Evolutionary conservation across 1,140 invertebrate genomes (phyloP).

Genomic region (Drosophila parvula): DNA sequence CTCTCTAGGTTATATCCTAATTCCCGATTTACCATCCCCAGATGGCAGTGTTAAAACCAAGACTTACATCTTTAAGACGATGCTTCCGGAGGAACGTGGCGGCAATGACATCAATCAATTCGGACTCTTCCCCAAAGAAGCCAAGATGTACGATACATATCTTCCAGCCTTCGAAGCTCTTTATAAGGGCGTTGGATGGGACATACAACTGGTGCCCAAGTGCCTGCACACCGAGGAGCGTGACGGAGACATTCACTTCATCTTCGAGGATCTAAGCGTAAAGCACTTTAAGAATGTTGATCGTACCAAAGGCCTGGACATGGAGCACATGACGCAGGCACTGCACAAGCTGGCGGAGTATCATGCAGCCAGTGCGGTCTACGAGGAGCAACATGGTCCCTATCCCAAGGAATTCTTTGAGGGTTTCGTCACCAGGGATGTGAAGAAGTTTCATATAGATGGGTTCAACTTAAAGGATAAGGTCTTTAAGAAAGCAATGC

Average conservation of each 20-base stretch:
- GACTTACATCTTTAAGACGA: conserved; percentile 62
- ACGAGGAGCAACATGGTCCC: conserved; percentile 55
- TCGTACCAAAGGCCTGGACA: conserved; percentile 85
- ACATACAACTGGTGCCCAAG: conserved; percentile 62
- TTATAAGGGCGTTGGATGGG: conserved; percentile 55
- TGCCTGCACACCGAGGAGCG: conserved; percentile 58
- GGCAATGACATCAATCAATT: conserved; percentile 36
- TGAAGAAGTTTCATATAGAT: conserved; percentile 27
- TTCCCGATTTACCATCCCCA: background rate
- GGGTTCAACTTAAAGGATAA: conserved; percentile 19
- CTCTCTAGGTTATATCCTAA: too few relatives aligned
- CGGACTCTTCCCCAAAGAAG: conserved; percentile 54
- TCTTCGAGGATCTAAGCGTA: conserved; percentile 63
- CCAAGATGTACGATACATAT: conserved; percentile 53
- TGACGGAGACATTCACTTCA: conserved; percentile 54
- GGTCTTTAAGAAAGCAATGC: conserved; percentile 59
- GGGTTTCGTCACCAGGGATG: conserved; percentile 46
- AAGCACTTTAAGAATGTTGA: conserved; percentile 72
- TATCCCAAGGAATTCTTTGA: conserved; percentile 61
- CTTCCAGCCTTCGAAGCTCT: conserved; percentile 52
- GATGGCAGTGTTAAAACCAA: conserved; percentile 51
- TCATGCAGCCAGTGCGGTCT: conserved; percentile 85
- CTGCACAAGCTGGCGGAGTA: conserved; percentile 85
- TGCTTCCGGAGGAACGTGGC: conserved; percentile 54
- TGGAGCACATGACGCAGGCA: conserved; percentile 84